phyloP scores from a whole-genome alignment of 2,113 vertebrate genomes.

The Hyaena hyaena region DNA sequence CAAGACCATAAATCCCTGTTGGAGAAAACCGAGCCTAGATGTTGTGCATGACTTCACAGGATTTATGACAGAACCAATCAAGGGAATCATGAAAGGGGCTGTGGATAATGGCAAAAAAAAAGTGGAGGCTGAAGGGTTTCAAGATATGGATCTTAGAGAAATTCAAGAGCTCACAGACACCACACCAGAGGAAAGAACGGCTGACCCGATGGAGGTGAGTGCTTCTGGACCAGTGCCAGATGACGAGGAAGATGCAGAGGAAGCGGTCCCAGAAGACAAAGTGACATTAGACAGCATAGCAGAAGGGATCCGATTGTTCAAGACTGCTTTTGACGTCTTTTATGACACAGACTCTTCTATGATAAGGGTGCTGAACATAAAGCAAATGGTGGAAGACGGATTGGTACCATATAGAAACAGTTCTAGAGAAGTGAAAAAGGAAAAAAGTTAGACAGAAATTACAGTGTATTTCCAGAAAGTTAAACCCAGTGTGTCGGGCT shows the following conservation, averaged over 20 bases:
- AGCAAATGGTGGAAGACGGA: not conserved
- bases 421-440: not conserved
- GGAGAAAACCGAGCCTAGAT: not conserved
- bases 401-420: accelerated
- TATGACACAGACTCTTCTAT: accelerated
- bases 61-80: not conserved
- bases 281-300: not conserved
- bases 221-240: not conserved
- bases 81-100: not conserved
- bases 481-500: not conserved
- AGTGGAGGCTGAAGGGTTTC: not conserved
- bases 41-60: not conserved
- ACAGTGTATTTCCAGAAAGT: not conserved
- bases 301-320: accelerated
- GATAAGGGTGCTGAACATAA: not conserved
- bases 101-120: not conserved
- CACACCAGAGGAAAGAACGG: not conserved
- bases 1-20: not conserved
- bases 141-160: not conserved
- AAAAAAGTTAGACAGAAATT: not conserved
- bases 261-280: not conserved
- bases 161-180: not conserved
- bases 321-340: too few relatives aligned
- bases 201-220: not conserved
- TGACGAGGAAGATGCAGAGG: accelerated